Evolutionary conservation across 2,797 vertebrate genomes (phyloP), one percentile per base, ranked within the genome.

Genomic region (Sebastiscus tertius): DNA sequence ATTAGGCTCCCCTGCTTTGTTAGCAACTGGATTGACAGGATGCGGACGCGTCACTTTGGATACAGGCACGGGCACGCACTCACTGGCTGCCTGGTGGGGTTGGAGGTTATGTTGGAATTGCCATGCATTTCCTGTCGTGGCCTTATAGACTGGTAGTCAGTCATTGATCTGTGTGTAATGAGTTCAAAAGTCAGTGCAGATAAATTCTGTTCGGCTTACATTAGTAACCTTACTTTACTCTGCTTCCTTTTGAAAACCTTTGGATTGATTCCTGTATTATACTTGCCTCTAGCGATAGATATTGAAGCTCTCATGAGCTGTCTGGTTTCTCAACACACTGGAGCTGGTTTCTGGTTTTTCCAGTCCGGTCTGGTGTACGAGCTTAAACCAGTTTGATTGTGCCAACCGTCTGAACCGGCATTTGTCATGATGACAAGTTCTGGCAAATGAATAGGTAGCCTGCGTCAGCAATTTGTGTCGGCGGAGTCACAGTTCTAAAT

Each of bases 261-360:
- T 13, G 31, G 5, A 62, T 22, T 62, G 31, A 34, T 12, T 63
- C 60, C 60, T 33, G 10, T 36, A 36, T 63, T 8, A 34, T 22
- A 36, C 36, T 14, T 6, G 11, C 33, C 75, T 71, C 72, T 80
- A 83, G 82, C 69, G 83, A 75, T 61, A 59, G 36, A 79, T 77
- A 82, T 85, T 88, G 64, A 93, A 84, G 79, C 78, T 52, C 77
- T 88, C 82, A 85, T 72, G 71, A 84, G 77, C 31, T 58, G 58
- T 68, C 56, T 83, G 76, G 62, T 85, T 85, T 85, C 61, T 76
- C 78, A 88, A 87, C 78, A 83, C 67, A 76, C 55, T 14, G 36
- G 36, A 14, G 13, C 36, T 1, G 13, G 36, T 39, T 39, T 39
- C 36, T 39, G 36, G 13, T 39, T 39, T 39, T 39, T 13, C 0